A percentile compares a stretch with the other conserved stretches of the same genome.
phyloP scores from a whole-genome alignment of 35 echinoderm and acorn worm genomes.

The Heliocidaris erythrogramma region DNA sequence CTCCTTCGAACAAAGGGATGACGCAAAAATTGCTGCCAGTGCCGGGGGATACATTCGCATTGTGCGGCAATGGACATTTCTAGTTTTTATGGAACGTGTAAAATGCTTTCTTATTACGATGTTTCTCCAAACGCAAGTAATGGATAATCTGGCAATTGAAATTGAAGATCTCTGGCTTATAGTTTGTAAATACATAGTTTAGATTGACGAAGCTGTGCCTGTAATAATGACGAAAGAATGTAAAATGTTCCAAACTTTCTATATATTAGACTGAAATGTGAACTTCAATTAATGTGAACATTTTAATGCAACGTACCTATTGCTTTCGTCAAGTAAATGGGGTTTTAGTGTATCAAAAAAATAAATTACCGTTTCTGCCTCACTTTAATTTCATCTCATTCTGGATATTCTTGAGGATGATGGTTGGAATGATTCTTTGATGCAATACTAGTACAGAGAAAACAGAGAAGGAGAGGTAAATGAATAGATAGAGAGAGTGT shows the following conservation, averaged over 20 bases:
- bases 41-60: too few species aligned
- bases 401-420: not conserved
- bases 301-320: not conserved
- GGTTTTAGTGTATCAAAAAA: not conserved
- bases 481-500: not conserved
- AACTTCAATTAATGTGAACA: not conserved
- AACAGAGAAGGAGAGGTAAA: not conserved
- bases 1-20: too few species aligned
- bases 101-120: too few species aligned
- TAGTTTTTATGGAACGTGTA: too few species aligned
- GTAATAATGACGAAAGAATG: not conserved
- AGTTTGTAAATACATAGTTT: too few species aligned
- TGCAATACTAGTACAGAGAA: not conserved
- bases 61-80: too few species aligned
- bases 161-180: too few species aligned
- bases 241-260: not conserved
- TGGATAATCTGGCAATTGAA: too few species aligned
- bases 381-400: not conserved
- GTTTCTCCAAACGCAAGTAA: too few species aligned
- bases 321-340: not conserved
- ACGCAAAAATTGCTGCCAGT: too few species aligned
- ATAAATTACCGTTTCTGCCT: not conserved
- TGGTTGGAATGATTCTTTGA: not conserved
- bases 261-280: not conserved
- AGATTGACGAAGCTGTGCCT: too few species aligned